Conservation (phyloP, 2,113 vertebrate genomes). For the Agapornis roseicollis region DNA sequence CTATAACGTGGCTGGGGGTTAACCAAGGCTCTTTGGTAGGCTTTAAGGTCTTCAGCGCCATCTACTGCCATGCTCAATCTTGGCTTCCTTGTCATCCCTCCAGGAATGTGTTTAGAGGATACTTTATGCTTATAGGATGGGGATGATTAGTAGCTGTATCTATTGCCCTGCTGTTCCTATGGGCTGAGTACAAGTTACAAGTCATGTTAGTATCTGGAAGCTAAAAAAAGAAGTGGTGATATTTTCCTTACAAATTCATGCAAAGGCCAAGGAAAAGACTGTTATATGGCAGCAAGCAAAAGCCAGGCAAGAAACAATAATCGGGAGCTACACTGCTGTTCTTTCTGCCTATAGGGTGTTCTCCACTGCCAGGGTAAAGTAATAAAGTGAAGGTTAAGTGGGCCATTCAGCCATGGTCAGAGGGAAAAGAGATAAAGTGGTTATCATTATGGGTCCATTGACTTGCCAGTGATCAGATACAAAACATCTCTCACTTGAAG, state of each 20-base stretch:
- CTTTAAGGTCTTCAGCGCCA: conserved; percentile 52
- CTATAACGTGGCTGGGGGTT: background rate
- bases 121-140: background rate
- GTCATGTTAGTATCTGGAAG: background rate
- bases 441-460: background rate
- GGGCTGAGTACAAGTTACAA: background rate
- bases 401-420: background rate
- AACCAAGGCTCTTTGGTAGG: background rate
- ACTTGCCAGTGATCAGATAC: background rate
- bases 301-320: background rate
- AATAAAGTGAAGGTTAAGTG: background rate
- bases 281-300: background rate
- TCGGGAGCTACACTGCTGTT: background rate
- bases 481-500: background rate
- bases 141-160: background rate
- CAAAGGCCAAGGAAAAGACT: background rate
- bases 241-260: background rate
- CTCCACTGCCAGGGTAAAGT: background rate
- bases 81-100: background rate
- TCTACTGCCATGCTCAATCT: background rate
- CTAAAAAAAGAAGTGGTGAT: background rate
- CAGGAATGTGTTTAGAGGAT: background rate
- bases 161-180: background rate
- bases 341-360: background rate
- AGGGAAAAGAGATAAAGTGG: background rate